Conservation (phyloP, 2,113 vertebrate genomes). For the Elephantulus edwardii region DNA sequence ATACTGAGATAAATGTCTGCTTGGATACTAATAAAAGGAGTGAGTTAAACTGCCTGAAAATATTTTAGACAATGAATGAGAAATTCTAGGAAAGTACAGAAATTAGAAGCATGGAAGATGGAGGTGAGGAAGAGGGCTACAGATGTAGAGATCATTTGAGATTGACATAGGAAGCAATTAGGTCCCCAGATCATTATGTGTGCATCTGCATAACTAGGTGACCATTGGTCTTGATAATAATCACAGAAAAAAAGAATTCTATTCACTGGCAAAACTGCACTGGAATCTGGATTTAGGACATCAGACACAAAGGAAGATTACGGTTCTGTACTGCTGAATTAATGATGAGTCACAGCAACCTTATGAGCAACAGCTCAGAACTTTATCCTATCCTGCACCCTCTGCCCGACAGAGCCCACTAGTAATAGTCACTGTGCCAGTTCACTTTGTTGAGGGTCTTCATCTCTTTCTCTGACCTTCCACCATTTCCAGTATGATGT, state of each 20-base stretch:
- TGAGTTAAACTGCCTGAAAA: not conserved
- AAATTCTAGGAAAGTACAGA: conserved; percentile 33
- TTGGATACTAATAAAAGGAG: not conserved
- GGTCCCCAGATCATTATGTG: not conserved
- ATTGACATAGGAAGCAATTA: not conserved
- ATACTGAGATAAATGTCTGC: not conserved
- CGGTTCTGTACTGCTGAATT: no score
- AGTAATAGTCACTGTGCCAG: no score
- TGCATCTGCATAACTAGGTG: not conserved
- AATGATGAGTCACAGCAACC: no score
- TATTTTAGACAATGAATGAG: no score
- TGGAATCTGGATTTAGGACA: no score
- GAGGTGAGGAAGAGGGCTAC: not conserved
- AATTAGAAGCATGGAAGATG: conserved; percentile 13
- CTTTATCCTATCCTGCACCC: no score
- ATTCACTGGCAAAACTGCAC: not conserved
- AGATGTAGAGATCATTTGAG: conserved; percentile 13
- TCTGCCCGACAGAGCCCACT: no score
- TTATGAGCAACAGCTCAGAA: no score
- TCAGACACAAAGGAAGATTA: not conserved
- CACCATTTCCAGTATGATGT: no score
- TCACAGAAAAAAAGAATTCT: conserved; percentile 8
- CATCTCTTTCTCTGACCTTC: no score
- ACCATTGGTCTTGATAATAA: not conserved
- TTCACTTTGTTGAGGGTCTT: no score